A percentile compares a stretch with the other conserved stretches of the same genome.
Evolutionary conservation across 2,797 vertebrate species (phyloP).

Genomic region (Numenius phaeopus): DNA sequence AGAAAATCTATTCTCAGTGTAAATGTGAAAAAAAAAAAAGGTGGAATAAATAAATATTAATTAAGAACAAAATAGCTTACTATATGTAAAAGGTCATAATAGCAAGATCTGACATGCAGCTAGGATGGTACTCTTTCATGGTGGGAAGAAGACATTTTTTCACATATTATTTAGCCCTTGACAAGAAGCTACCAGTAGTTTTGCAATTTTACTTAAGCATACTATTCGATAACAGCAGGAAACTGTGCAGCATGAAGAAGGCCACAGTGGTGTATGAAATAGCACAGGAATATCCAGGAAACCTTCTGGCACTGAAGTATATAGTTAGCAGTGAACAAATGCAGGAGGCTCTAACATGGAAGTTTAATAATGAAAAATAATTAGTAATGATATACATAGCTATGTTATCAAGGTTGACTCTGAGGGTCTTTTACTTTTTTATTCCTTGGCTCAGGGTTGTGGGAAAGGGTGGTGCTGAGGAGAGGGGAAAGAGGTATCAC

Average conservation of each 20-base stretch:
- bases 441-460: background rate
- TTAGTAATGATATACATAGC: background rate
- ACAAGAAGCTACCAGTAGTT: background rate
- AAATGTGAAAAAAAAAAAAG: background rate
- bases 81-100: background rate
- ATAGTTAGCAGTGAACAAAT: background rate
- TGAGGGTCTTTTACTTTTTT: background rate
- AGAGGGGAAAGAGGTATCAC: rapidly evolving
- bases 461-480: background rate
- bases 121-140: background rate
- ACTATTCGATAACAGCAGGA: background rate
- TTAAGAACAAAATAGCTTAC: background rate
- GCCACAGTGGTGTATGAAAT: background rate
- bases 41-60: background rate
- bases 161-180: background rate
- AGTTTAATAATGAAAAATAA: background rate
- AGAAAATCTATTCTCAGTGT: background rate
- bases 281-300: background rate
- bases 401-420: background rate
- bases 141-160: background rate
- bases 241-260: background rate
- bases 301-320: background rate
- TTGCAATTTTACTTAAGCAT: background rate
- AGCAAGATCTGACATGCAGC: background rate
- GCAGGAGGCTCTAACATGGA: background rate